Conservation (phyloP, 2,113 vertebrate genomes). For the Cyphomyrus plagiostoma region DNA sequence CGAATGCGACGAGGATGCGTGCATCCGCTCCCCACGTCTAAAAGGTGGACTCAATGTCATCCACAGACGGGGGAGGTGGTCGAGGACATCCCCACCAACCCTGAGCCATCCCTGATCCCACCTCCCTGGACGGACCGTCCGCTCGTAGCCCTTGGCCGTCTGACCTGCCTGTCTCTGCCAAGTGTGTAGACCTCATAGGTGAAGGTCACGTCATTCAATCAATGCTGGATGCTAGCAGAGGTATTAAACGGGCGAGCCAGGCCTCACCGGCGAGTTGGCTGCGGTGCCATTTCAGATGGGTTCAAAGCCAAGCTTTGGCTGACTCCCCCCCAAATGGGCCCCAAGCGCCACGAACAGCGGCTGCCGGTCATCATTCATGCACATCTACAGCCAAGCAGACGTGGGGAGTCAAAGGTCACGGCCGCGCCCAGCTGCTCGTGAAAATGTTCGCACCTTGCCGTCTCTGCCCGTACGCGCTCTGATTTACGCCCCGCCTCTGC, state of each 20-base stretch:
- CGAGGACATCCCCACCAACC: not conserved
- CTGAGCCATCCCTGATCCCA: not conserved
- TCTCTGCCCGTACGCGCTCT: not conserved
- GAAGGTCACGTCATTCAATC: conserved; percentile 6
- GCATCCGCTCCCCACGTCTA: not conserved
- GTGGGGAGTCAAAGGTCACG: not conserved
- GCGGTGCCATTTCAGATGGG: not conserved
- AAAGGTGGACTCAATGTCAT: conserved; percentile 5
- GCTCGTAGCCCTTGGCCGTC: not conserved
- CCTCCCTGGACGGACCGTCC: not conserved
- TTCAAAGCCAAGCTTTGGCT: not conserved
- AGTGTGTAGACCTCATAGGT: not conserved
- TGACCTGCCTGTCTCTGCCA: not conserved
- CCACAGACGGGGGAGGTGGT: not conserved
- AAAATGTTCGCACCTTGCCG: not conserved
- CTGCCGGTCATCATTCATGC: not conserved
- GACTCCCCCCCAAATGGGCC: not conserved
- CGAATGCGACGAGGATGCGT: not conserved
- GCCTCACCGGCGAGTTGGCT: not conserved
- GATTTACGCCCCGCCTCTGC: not conserved
- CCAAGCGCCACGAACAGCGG: not conserved
- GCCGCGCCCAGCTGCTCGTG: not conserved
- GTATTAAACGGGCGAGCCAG: not conserved
- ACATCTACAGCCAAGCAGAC: not conserved
- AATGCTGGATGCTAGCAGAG: not conserved